Evolutionary conservation across 2,888 invertebrate species (phyloP).

Genomic region (Trilocha varians): DNA sequence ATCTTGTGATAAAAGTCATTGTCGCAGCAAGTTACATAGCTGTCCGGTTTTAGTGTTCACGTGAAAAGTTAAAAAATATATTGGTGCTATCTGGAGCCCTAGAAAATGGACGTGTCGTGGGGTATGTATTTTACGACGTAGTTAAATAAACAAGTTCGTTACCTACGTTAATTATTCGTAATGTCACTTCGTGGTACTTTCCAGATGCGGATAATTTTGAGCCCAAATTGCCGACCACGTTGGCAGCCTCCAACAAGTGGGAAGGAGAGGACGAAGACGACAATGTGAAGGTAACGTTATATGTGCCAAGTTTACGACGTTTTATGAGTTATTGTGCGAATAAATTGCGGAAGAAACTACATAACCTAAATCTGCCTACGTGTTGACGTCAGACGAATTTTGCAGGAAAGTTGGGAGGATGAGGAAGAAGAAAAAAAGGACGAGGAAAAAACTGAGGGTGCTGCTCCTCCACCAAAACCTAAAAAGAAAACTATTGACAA

Average conservation of each 20-base stretch:
- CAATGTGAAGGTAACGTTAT: constrained; percentile 80
- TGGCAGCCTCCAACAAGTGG: constrained; percentile 81
- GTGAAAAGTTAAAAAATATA: constrained; percentile 58
- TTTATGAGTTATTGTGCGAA: not conserved
- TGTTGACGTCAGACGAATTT: constrained; percentile 55
- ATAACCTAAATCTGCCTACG: constrained; percentile 61
- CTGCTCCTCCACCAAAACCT: constrained; percentile 76
- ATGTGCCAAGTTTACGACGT: constrained; percentile 60
- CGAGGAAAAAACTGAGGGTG: constrained; percentile 76
- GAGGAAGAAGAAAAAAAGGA: constrained; percentile 88
- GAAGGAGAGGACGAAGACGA: constrained; percentile 92
- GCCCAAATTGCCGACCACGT: constrained; percentile 75
- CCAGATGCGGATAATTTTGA: constrained; percentile 83
- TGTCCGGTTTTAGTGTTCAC: constrained; percentile 57
- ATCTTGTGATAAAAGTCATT: constrained; percentile 66
- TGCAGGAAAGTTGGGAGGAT: constrained; percentile 95
- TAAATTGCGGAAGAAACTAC: constrained; percentile 6
- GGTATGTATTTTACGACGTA: constrained; percentile 60
- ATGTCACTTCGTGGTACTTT: constrained; percentile 48
- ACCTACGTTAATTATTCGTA: constrained; percentile 20
- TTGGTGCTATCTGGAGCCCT: constrained; percentile 49
- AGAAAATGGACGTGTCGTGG: constrained; percentile 81
- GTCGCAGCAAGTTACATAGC: constrained; percentile 48
- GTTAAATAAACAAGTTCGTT: constrained; percentile 22
- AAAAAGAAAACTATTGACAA: constrained; percentile 85